Evolutionary conservation across 2,888 invertebrate genomes (phyloP).

Genomic region (Sepioteuthis lessoniana): DNA sequence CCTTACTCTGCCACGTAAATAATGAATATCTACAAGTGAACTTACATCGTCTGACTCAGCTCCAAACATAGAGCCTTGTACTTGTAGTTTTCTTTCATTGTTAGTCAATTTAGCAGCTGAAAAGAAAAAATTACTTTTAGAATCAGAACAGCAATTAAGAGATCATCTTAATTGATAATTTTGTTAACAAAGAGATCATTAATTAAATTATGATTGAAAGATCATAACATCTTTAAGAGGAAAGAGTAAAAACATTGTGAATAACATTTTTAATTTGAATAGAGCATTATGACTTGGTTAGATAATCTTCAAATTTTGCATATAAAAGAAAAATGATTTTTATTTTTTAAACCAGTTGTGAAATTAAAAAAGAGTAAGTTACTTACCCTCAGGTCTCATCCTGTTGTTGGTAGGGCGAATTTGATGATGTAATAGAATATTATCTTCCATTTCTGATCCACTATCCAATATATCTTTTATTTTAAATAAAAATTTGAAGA

Average conservation of each 20-base stretch:
- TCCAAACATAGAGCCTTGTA: slow-evolving; percentile 50
- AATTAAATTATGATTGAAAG: no score
- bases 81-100: slow-evolving; percentile 37
- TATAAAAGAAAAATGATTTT: background rate
- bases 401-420: slow-evolving; percentile 44
- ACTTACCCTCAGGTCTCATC: slow-evolving; percentile 46
- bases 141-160: no score
- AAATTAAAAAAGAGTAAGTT: background rate
- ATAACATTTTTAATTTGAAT: no score
- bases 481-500: background rate
- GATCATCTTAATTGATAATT: no score
- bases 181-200: no score
- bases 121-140: background rate
- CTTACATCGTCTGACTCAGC: slow-evolving; percentile 47
- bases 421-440: background rate
- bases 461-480: slow-evolving; percentile 24
- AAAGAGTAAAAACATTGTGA: no score
- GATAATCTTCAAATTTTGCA: no score
- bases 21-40: background rate
- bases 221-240: no score
- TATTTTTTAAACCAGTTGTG: background rate
- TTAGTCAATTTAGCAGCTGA: background rate
- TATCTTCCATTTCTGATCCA: slow-evolving; percentile 47
- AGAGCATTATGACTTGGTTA: no score
- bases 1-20: no score